phyloP scores from a whole-genome alignment of 1,140 invertebrate species.

The Lepidurus apus region DNA sequence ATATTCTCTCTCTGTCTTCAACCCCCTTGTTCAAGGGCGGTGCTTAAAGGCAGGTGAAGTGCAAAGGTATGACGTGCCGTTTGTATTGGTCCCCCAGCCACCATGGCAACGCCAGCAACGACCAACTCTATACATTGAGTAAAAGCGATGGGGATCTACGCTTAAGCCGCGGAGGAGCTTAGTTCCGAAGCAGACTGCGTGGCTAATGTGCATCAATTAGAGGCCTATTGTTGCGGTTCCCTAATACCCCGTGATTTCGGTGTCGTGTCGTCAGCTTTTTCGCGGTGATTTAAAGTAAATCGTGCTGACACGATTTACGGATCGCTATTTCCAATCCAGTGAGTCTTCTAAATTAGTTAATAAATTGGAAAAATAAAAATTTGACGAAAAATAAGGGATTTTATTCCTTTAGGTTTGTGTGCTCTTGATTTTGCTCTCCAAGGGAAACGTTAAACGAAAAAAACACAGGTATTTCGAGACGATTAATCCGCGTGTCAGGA shows the following conservation, averaged over 20 bases:
- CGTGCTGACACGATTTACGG: too few species aligned
- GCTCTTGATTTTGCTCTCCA: too few species aligned
- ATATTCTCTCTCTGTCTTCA: not conserved
- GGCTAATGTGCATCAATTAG: not conserved
- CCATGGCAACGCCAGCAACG: constrained; percentile 3
- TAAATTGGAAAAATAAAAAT: too few species aligned
- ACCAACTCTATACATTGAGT: not conserved
- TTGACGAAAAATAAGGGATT: too few species aligned
- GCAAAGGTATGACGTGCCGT: constrained; percentile 10
- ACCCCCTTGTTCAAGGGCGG: not conserved
- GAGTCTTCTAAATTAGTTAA: too few species aligned
- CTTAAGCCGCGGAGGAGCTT: not conserved
- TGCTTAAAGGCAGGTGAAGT: not conserved
- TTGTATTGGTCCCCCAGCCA: not conserved
- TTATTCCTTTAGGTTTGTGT: too few species aligned
- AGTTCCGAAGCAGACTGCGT: not conserved
- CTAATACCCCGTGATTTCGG: not conserved
- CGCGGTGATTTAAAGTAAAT: too few species aligned
- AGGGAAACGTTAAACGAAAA: too few species aligned
- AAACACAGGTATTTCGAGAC: too few species aligned
- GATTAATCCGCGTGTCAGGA: too few species aligned
- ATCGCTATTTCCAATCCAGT: too few species aligned
- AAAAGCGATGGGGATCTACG: not conserved
- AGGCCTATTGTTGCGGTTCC: not conserved
- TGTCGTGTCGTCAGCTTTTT: too few species aligned